Percentiles rank a stretch among this genome's conserved stretches.
phyloP scores from a whole-genome alignment of 1,140 invertebrate genomes.

The Drosophila parvula region DNA sequence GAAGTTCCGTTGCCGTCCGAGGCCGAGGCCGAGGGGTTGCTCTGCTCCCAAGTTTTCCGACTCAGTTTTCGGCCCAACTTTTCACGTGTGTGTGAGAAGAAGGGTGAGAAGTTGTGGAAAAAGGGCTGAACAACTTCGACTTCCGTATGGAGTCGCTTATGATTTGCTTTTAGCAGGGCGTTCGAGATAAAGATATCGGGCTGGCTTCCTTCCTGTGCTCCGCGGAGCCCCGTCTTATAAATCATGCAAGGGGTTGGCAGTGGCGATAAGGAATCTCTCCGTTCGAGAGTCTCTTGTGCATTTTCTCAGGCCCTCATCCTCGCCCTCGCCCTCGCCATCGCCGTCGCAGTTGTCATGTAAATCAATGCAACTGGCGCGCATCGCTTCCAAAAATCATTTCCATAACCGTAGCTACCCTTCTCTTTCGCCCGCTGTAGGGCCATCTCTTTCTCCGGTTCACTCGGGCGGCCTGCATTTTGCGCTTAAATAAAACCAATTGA shows the following conservation, averaged over 20 bases:
- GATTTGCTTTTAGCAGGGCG: constrained; percentile 65
- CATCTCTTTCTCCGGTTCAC: constrained; percentile 1
- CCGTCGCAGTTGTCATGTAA: constrained; percentile 73
- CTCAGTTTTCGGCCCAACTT: constrained; percentile 47
- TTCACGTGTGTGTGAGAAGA: constrained; percentile 32
- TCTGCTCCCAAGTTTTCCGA: constrained; percentile 45
- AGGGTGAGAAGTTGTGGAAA: neutral
- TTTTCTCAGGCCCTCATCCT: constrained; percentile 48
- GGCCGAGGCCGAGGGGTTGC: constrained; percentile 46
- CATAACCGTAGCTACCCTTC: constrained; percentile 19
- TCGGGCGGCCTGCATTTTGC: constrained; percentile 63
- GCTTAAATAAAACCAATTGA: constrained; percentile 78
- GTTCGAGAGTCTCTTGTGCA: constrained; percentile 33
- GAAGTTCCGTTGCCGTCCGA: constrained; percentile 34
- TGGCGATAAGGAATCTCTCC: constrained; percentile 58
- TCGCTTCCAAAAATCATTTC: constrained; percentile 68
- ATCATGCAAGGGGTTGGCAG: constrained; percentile 63
- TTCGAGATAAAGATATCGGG: constrained; percentile 63
- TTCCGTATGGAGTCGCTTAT: constrained; percentile 74
- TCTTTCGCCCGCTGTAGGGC: neutral
- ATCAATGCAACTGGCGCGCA: constrained; percentile 69
- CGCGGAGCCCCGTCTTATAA: constrained; percentile 47
- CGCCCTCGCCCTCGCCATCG: constrained; percentile 23
- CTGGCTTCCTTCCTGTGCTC: constrained; percentile 55
- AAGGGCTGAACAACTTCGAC: constrained; percentile 42